phyloP scores from a whole-genome alignment of 1,140 invertebrate species.

The Bicyclus anynana region DNA sequence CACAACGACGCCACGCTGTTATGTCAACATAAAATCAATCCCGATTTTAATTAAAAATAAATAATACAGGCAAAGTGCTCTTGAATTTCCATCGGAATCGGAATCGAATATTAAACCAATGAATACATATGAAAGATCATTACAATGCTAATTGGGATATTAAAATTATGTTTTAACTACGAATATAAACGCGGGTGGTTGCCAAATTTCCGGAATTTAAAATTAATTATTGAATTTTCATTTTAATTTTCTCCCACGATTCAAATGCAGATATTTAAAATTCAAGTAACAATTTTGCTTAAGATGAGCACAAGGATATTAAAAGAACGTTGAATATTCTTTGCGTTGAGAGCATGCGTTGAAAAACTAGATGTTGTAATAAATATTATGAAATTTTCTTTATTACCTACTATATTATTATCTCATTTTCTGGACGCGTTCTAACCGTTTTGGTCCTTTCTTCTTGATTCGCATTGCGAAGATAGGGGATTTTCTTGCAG shows the following conservation, averaged over 20 bases:
- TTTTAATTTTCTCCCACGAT: background rate
- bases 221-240: background rate
- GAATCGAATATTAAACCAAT: conserved; percentile 7
- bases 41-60: conserved; percentile 5
- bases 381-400: too few relatives aligned
- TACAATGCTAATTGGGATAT: conserved; percentile 7
- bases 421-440: too few relatives aligned
- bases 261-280: background rate
- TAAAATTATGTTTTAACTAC: conserved; percentile 6
- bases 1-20: background rate
- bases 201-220: background rate
- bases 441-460: too few relatives aligned
- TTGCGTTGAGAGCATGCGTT: too few relatives aligned
- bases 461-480: too few relatives aligned
- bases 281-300: background rate
- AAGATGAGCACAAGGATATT: background rate
- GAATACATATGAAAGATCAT: conserved; percentile 4
- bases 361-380: too few relatives aligned
- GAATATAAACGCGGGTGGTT: background rate
- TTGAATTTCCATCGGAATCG: background rate
- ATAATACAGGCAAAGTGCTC: background rate
- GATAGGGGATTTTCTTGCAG: too few relatives aligned
- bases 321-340: too few relatives aligned
- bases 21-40: conserved; percentile 2
- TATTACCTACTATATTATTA: too few relatives aligned